phyloP scores from a whole-genome alignment of 1,140 invertebrate species.

The Mactra quadrangularis region DNA sequence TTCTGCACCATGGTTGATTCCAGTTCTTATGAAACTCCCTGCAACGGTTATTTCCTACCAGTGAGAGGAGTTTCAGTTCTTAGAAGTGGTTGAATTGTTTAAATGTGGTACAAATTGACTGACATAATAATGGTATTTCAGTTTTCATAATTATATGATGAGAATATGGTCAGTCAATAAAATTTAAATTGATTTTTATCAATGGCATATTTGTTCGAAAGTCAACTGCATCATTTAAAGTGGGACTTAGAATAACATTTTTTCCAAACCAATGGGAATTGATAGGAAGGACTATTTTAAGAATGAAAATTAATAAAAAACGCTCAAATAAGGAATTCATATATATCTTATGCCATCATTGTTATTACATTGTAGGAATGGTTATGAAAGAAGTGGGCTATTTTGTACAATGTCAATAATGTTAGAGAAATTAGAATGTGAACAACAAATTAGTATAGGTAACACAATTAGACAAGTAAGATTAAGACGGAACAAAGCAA shows the following conservation, averaged over 20 bases:
- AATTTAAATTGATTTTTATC: neutral
- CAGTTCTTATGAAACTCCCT: too few relatives aligned
- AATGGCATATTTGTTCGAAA: neutral
- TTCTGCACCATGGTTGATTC: too few relatives aligned
- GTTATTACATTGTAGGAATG: neutral
- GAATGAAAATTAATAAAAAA: too few relatives aligned
- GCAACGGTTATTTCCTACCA: too few relatives aligned
- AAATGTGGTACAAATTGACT: too few relatives aligned
- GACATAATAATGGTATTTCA: too few relatives aligned
- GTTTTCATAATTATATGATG: too few relatives aligned
- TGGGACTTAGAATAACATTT: neutral
- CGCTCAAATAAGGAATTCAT: too few relatives aligned
- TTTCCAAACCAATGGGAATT: neutral
- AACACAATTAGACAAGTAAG: neutral
- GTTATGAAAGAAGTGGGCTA: constrained; percentile 4
- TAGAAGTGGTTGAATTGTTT: too few relatives aligned
- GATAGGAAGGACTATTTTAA: neutral
- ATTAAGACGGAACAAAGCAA: neutral
- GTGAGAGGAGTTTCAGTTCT: too few relatives aligned
- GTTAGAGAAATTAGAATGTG: neutral
- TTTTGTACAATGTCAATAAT: neutral
- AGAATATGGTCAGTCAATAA: too few relatives aligned
- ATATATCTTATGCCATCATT: too few relatives aligned
- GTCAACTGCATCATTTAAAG: neutral
- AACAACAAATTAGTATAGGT: neutral